phyloP scores from a whole-genome alignment of 2,888 invertebrate species.

The Phyllotreta striolata region DNA sequence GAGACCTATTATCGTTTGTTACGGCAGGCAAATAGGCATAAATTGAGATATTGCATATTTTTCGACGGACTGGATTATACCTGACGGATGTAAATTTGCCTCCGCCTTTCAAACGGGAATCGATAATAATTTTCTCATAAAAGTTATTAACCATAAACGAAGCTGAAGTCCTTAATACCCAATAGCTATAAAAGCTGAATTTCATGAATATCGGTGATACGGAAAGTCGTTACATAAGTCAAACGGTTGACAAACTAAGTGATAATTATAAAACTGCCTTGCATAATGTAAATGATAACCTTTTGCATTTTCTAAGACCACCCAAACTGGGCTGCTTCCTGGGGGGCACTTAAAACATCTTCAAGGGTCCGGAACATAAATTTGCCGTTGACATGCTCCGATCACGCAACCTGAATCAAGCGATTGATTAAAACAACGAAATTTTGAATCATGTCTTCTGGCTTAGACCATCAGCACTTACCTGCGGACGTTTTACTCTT shows the following conservation, averaged over 20 bases:
- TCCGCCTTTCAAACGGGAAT: constrained; percentile 27
- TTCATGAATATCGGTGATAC: constrained; percentile 30
- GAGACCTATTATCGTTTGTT: constrained; percentile 3
- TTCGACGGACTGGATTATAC: constrained; percentile 23
- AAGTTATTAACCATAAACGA: constrained; percentile 37
- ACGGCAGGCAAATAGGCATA: constrained; percentile 16
- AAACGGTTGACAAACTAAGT: constrained; percentile 53
- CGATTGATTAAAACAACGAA: constrained; percentile 56
- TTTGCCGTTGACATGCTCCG: constrained; percentile 55
- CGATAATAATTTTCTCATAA: constrained; percentile 34
- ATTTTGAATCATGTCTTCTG: constrained; percentile 48
- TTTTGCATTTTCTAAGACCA: constrained; percentile 55
- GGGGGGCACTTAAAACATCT: constrained; percentile 59
- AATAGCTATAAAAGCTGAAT: constrained; percentile 36
- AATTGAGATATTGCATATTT: constrained; percentile 20
- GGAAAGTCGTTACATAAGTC: constrained; percentile 43
- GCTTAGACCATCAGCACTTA: constrained; percentile 22
- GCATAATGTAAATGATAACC: constrained; percentile 53
- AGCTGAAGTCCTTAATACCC: constrained; percentile 33
- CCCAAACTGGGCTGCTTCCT: constrained; percentile 58
- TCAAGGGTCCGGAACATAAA: constrained; percentile 58
- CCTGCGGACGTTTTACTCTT: constrained; percentile 14
- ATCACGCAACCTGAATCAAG: constrained; percentile 57
- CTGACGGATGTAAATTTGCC: constrained; percentile 28
- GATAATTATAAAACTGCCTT: constrained; percentile 56